A percentile compares a stretch with the other conserved stretches of the same genome.
These are phyloP conservation scores for Natator depressus DNA, from an alignment of 2,113 vertebrate genomes.

Conservation along the genomic window DNA sequence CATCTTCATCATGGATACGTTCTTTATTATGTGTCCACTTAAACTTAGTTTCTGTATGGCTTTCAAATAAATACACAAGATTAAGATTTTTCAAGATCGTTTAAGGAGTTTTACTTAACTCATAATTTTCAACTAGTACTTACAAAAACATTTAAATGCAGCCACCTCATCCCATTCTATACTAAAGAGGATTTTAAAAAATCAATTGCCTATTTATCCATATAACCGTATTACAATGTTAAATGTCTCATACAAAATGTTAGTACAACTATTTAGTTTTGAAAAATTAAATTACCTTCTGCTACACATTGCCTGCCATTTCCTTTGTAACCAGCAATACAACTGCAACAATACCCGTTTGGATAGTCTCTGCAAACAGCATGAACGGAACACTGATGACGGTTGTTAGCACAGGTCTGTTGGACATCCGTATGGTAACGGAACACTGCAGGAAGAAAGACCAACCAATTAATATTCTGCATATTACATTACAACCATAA, in stretches of 20 bases:
- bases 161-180: background rate
- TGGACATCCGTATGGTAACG: conserved; percentile 85
- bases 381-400: conserved; percentile 90
- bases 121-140: background rate
- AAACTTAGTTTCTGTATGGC: background rate
- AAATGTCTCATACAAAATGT: background rate
- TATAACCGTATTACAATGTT: background rate
- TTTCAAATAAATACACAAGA: background rate
- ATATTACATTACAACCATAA: background rate
- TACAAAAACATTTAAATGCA: background rate
- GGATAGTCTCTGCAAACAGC: conserved; percentile 89
- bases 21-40: background rate
- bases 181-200: background rate
- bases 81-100: background rate
- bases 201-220: background rate
- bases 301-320: conserved; percentile 93
- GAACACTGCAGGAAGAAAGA: conserved; percentile 83
- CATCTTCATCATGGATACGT: background rate
- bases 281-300: conserved; percentile 82
- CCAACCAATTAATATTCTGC: background rate
- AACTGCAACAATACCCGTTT: conserved; percentile 91
- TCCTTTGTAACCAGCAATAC: conserved; percentile 91
- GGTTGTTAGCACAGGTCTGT: conserved; percentile 86
- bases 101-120: background rate
- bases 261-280: background rate